A percentile compares a stretch with the other conserved stretches of the same genome.
Evolutionary conservation across 2,113 vertebrate species (phyloP).

Genomic region (Phyllostomus hastatus): DNA sequence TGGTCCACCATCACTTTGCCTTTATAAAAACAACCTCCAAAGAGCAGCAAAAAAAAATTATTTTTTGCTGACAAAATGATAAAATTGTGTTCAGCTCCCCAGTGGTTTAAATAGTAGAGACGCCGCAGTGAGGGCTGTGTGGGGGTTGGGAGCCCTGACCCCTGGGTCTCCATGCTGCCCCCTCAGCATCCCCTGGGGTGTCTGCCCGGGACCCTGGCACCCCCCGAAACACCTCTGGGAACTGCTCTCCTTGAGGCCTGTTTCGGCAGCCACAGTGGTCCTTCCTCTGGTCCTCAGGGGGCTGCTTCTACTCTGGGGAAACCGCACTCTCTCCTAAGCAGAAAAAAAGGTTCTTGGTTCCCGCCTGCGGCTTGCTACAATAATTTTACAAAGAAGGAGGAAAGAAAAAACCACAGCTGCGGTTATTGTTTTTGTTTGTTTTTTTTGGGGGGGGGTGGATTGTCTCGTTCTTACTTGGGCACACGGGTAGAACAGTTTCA

Average conservation of each 20-base stretch:
- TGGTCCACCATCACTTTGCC: neutral
- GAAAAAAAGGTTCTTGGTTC: neutral
- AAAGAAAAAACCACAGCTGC: neutral
- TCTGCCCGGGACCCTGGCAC: neutral
- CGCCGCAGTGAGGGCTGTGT: fast-evolving
- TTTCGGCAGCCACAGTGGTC: fast-evolving
- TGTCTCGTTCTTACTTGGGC: slow-evolving; percentile 71
- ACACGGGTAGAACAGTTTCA: slow-evolving; percentile 73
- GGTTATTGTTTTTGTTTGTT: slow-evolving; percentile 58
- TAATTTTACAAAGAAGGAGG: neutral
- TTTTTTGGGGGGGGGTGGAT: slow-evolving; percentile 20
- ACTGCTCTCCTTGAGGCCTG: neutral
- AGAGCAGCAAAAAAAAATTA: neutral
- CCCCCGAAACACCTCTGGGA: neutral
- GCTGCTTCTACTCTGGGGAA: neutral
- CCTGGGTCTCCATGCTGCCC: no score
- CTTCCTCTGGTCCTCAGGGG: neutral
- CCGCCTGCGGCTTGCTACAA: slow-evolving; percentile 16
- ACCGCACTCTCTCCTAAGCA: neutral
- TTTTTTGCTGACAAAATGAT: neutral
- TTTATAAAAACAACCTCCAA: neutral
- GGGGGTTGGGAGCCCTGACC: neutral
- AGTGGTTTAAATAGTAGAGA: neutral
- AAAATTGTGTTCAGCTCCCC: neutral
- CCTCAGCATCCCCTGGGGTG: fast-evolving